Conservation (phyloP, 2,113 vertebrate genomes). For the Argyrosomus japonicus region DNA sequence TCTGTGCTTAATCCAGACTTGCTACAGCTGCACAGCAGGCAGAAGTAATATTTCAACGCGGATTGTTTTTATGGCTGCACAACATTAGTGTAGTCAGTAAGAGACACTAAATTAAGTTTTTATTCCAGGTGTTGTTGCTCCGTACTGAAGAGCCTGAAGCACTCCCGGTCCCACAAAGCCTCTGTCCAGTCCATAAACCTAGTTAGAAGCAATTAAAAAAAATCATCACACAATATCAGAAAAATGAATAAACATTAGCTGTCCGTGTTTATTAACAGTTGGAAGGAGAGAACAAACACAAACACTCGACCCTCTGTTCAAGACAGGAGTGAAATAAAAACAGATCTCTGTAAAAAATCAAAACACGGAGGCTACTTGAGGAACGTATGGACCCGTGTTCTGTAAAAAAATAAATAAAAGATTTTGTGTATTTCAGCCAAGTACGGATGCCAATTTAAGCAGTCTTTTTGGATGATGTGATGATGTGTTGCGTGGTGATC, state of each 20-base stretch:
- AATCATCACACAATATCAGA: neutral
- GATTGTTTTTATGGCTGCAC: slow-evolving; percentile 7
- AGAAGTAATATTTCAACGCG: neutral
- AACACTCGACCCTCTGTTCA: slow-evolving; percentile 11
- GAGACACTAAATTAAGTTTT: slow-evolving; percentile 21
- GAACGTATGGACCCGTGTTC: neutral
- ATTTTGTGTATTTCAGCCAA: neutral
- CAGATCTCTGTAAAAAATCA: neutral
- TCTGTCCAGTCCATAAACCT: slow-evolving; percentile 8
- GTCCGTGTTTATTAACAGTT: slow-evolving; percentile 26
- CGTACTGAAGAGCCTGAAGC: neutral
- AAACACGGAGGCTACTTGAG: neutral
- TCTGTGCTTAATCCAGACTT: slow-evolving; percentile 5
- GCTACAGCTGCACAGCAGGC: slow-evolving; percentile 5
- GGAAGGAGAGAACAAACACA: neutral
- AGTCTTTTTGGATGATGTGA: neutral
- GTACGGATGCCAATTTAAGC: neutral
- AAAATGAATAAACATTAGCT: slow-evolving; percentile 36
- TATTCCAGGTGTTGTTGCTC: neutral
- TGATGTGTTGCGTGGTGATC: slow-evolving; percentile 1
- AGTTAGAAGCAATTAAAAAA: neutral
- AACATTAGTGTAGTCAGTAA: neutral
- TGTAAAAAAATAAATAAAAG: neutral
- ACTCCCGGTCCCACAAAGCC: neutral
- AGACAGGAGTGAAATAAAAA: neutral